phyloP scores from a whole-genome alignment of 1,140 invertebrate species.

The Steinernema feltiae region DNA sequence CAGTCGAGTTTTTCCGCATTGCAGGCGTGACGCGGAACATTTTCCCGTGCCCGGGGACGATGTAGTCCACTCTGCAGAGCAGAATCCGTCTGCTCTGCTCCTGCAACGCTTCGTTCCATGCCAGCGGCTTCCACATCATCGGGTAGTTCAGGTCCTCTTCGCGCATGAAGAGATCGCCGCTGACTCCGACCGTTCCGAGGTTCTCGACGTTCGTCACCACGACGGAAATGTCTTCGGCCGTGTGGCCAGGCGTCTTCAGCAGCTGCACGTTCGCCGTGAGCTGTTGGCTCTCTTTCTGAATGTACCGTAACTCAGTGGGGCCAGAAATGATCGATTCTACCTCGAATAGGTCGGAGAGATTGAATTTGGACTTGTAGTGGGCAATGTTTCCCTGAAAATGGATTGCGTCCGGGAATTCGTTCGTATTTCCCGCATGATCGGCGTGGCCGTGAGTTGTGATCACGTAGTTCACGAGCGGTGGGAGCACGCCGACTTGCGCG shows the following conservation, averaged over 20 bases:
- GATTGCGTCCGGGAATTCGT: slow-evolving; percentile 48
- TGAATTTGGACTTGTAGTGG: slow-evolving; percentile 48
- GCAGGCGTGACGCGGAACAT: slow-evolving; percentile 26
- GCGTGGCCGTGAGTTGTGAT: slow-evolving; percentile 54
- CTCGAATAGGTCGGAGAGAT: slow-evolving; percentile 49
- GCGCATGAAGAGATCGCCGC: slow-evolving; percentile 49
- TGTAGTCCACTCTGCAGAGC: slow-evolving; percentile 37
- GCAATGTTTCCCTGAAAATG: slow-evolving; percentile 47
- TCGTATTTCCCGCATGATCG: slow-evolving; percentile 50
- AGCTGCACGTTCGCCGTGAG: slow-evolving; percentile 49
- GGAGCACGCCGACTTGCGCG: slow-evolving; percentile 36
- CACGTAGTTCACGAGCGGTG: slow-evolving; percentile 49
- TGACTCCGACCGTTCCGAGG: slow-evolving; percentile 42
- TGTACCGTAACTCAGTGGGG: background rate
- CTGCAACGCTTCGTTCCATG: slow-evolving; percentile 43
- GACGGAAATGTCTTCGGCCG: slow-evolving; percentile 51
- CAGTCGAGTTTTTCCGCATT: slow-evolving; percentile 17
- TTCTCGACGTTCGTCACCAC: slow-evolving; percentile 40
- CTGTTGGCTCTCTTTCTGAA: slow-evolving; percentile 45
- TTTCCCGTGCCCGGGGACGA: slow-evolving; percentile 32
- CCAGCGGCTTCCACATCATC: slow-evolving; percentile 51
- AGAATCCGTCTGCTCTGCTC: slow-evolving; percentile 32
- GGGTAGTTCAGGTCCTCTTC: slow-evolving; percentile 48
- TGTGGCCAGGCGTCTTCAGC: slow-evolving; percentile 49
- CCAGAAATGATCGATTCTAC: slow-evolving; percentile 24